Conservation (phyloP, 2,888 invertebrate species). For the Oscheius sp. region DNA sequence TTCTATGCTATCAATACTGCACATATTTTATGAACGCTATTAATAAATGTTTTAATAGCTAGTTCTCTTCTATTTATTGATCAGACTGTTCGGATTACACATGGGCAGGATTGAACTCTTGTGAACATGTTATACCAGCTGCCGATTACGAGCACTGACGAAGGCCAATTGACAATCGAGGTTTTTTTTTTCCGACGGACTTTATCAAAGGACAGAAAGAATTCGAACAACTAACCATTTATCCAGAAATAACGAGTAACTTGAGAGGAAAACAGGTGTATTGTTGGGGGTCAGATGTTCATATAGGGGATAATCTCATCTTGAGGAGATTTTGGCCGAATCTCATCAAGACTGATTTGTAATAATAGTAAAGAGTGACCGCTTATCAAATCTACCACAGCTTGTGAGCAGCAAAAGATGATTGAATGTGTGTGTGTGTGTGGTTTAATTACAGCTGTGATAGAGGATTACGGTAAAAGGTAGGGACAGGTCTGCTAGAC, state of each 20-base stretch:
- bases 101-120: no score
- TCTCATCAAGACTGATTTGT: not conserved
- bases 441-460: constrained; percentile 25
- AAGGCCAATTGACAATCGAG: no score
- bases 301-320: not conserved
- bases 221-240: constrained; percentile 26
- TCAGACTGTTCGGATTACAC: no score
- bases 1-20: no score
- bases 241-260: constrained; percentile 14
- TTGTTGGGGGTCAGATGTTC: constrained; percentile 19
- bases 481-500: not conserved
- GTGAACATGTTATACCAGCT: no score
- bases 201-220: not conserved
- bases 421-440: not conserved
- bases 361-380: not conserved
- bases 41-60: no score
- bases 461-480: constrained; percentile 5
- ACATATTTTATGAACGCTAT: no score
- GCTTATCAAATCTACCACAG: not conserved
- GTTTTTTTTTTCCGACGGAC: no score
- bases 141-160: no score
- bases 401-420: constrained; percentile 16
- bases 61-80: no score
- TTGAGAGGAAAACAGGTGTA: not conserved
- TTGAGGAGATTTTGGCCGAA: not conserved